Percentiles rank a stretch among this genome's conserved stretches.
These are phyloP conservation scores for Drosophila repleta DNA, from an alignment of 1,140 invertebrate species.

Conservation along the genomic window DNA sequence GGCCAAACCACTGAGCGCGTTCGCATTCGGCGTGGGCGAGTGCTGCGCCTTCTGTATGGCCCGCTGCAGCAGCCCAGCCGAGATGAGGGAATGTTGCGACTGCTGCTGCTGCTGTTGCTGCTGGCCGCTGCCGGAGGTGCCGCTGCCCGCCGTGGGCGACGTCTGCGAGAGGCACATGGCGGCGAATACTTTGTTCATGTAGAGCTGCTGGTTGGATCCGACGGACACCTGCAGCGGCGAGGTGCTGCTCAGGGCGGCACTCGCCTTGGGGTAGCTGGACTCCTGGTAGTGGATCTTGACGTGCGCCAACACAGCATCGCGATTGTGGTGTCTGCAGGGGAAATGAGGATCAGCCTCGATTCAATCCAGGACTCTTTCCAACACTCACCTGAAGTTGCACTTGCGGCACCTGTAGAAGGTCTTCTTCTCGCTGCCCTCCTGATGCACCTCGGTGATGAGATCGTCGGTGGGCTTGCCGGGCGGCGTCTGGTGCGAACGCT, in stretches of 20 bases:
- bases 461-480: slow-evolving; percentile 74
- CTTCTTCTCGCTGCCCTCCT: slow-evolving; percentile 84
- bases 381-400: slow-evolving; percentile 89
- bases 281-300: slow-evolving; percentile 87
- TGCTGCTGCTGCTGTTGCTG: slow-evolving; percentile 17
- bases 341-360: neutral
- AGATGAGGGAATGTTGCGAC: slow-evolving; percentile 64
- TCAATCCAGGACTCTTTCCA: neutral
- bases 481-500: slow-evolving; percentile 43
- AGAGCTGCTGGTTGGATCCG: slow-evolving; percentile 65
- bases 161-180: slow-evolving; percentile 78
- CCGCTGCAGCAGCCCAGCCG: slow-evolving; percentile 71
- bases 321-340: slow-evolving; percentile 86
- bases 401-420: slow-evolving; percentile 93
- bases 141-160: slow-evolving; percentile 46
- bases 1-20: slow-evolving; percentile 71
- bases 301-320: slow-evolving; percentile 87
- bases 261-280: slow-evolving; percentile 64
- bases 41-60: slow-evolving; percentile 75
- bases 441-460: slow-evolving; percentile 77
- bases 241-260: slow-evolving; percentile 42
- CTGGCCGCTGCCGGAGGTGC: slow-evolving; percentile 11
- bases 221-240: slow-evolving; percentile 77
- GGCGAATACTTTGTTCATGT: slow-evolving; percentile 82
- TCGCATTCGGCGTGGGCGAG: slow-evolving; percentile 66